Conservation (phyloP, 2,888 invertebrate genomes). For the Lysandra bellargus region DNA sequence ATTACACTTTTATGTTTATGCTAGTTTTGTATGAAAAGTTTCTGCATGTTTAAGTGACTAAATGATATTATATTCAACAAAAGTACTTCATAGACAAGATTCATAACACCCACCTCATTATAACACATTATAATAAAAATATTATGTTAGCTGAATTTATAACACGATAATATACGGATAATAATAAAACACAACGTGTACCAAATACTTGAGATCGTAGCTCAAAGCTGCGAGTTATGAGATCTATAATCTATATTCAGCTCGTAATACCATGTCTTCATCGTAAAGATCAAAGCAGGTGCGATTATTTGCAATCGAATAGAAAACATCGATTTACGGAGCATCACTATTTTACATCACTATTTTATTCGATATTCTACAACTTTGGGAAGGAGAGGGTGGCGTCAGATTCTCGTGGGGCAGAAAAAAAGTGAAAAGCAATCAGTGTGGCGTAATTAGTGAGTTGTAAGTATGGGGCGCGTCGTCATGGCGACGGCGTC, state of each 20-base stretch:
- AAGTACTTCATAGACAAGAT: neutral
- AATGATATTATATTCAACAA: neutral
- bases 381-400: conserved; percentile 60
- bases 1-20: neutral
- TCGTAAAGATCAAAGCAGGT: conserved; percentile 21
- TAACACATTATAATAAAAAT: conserved; percentile 3
- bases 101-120: neutral
- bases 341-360: conserved; percentile 22
- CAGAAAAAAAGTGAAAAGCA: conserved; percentile 78
- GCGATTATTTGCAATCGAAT: conserved; percentile 42
- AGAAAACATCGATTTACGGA: conserved; percentile 46
- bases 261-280: conserved; percentile 19
- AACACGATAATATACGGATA: conserved; percentile 16
- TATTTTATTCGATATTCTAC: conserved; percentile 48
- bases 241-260: conserved; percentile 18
- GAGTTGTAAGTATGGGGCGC: conserved; percentile 79
- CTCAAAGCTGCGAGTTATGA: conserved; percentile 16
- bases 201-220: conserved; percentile 22
- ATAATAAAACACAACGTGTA: conserved; percentile 15
- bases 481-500: conserved; percentile 73
- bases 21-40: neutral
- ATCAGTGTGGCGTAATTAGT: conserved; percentile 81
- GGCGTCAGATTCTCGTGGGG: conserved; percentile 76
- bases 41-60: neutral
- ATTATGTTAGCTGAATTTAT: neutral